phyloP scores from a whole-genome alignment of 2,797 vertebrate species.

The Aplochiton taeniatus region DNA sequence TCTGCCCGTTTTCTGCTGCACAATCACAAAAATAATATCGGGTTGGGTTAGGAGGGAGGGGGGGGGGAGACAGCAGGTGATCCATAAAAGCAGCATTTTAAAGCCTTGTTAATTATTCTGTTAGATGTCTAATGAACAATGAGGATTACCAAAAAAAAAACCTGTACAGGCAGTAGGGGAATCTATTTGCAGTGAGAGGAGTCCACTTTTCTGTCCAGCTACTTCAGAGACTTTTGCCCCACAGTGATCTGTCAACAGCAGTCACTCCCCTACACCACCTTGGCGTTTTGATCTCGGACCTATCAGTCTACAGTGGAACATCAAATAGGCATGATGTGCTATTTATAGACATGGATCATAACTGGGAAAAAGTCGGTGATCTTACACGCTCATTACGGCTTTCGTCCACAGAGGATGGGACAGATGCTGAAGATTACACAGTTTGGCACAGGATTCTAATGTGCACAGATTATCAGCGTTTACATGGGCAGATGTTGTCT shows the following conservation, averaged over 20 bases:
- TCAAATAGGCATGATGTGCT: constrained; percentile 42
- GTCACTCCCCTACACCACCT: constrained; percentile 22
- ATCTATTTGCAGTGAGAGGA: constrained; percentile 62
- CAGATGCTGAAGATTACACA: constrained; percentile 72
- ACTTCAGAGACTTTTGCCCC: constrained; percentile 60
- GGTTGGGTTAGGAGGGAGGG: constrained; percentile 4
- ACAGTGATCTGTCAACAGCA: constrained; percentile 57
- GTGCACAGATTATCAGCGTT: constrained; percentile 71
- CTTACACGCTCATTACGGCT: constrained; percentile 47
- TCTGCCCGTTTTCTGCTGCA: constrained; percentile 76
- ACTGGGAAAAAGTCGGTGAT: no score
- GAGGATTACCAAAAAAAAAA: constrained; percentile 62
- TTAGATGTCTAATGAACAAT: constrained; percentile 83
- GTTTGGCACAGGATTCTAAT: constrained; percentile 67
- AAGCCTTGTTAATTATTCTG: constrained; percentile 85
- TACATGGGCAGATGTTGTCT: constrained; percentile 71
- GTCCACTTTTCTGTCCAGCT: constrained; percentile 47
- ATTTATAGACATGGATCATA: no score
- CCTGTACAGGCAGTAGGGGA: constrained; percentile 57
- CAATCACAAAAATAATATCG: constrained; percentile 84
- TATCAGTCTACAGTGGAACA: constrained; percentile 24
- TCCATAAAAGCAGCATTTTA: constrained; percentile 84
- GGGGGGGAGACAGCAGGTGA: constrained; percentile 82
- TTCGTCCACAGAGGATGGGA: constrained; percentile 65
- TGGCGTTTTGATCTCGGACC: constrained; percentile 22